Evolutionary conservation across 2,797 vertebrate species (phyloP).

Genomic region (Ctenopoma multispine): DNA sequence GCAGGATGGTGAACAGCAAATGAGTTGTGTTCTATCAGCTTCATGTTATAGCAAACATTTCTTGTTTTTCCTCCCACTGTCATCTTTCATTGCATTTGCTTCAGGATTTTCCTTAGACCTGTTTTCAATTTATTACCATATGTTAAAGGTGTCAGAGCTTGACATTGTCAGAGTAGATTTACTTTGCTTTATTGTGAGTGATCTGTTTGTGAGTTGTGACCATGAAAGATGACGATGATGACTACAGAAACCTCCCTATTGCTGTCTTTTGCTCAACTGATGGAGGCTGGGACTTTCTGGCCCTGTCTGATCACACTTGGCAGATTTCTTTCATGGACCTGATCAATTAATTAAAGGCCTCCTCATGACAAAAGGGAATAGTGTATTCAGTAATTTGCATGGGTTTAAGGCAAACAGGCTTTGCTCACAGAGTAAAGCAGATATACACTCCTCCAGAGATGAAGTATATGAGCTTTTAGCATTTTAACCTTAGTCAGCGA

Average conservation of each 20-base stretch:
- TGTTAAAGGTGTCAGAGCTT: constrained; percentile 61
- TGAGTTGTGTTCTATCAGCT: constrained; percentile 64
- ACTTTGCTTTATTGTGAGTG: constrained; percentile 42
- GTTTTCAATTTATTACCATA: constrained; percentile 64
- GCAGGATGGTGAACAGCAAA: constrained; percentile 66
- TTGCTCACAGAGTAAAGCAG: constrained; percentile 18
- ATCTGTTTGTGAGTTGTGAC: constrained; percentile 59
- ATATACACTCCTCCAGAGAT: constrained; percentile 27
- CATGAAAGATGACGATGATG: constrained; percentile 57
- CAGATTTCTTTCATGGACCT: constrained; percentile 71
- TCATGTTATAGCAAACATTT: constrained; percentile 45
- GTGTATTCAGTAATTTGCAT: constrained; percentile 71
- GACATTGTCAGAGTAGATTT: constrained; percentile 53
- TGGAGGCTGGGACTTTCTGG: constrained; percentile 58
- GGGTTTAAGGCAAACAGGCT: constrained; percentile 54
- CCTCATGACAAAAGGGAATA: constrained; percentile 27
- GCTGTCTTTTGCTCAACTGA: constrained; percentile 42
- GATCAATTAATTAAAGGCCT: constrained; percentile 67
- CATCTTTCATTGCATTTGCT: constrained; percentile 64
- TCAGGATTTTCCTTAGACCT: constrained; percentile 45
- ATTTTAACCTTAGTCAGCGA: constrained; percentile 40
- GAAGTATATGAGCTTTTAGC: constrained; percentile 41
- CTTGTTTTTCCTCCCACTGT: constrained; percentile 44
- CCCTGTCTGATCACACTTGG: constrained; percentile 71
- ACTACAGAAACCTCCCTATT: constrained; percentile 45